Evolutionary conservation across 2,113 vertebrate genomes (phyloP).

Genomic region (Sinocyclocheilus rhinocerous): DNA sequence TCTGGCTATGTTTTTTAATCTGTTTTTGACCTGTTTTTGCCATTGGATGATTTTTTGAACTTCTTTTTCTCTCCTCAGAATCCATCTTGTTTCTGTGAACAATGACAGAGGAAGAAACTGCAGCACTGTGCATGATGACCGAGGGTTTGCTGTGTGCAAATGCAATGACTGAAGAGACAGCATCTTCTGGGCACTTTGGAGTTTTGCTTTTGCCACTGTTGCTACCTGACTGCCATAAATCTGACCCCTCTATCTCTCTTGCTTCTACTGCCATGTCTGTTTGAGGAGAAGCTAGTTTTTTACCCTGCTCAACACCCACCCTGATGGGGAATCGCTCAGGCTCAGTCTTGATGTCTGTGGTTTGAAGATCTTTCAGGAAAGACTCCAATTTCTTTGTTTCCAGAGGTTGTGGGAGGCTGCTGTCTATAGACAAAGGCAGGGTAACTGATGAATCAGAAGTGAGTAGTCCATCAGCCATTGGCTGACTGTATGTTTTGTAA

Average conservation of each 20-base stretch:
- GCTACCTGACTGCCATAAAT: constrained; percentile 62
- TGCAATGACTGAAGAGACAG: constrained; percentile 81
- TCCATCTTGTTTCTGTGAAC: constrained; percentile 75
- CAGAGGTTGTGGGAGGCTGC: constrained; percentile 59
- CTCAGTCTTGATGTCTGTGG: constrained; percentile 57
- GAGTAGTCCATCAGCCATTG: constrained; percentile 72
- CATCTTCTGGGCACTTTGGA: constrained; percentile 60
- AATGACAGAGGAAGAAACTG: constrained; percentile 74
- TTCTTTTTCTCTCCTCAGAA: constrained; percentile 76
- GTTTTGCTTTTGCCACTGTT: constrained; percentile 69
- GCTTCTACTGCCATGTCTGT: constrained; percentile 62
- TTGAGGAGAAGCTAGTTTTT: constrained; percentile 57
- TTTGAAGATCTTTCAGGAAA: constrained; percentile 68
- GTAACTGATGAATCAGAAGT: constrained; percentile 66
- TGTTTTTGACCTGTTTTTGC: constrained; percentile 69
- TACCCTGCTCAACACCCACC: constrained; percentile 63
- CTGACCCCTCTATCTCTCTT: constrained; percentile 62
- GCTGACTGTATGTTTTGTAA: constrained; percentile 92
- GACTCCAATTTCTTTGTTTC: constrained; percentile 71
- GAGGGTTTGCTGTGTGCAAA: constrained; percentile 86
- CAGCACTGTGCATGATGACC: constrained; percentile 84
- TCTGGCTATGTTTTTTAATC: constrained; percentile 72
- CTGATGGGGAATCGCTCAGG: constrained; percentile 72
- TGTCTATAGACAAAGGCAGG: constrained; percentile 69
- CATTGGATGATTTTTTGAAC: constrained; percentile 63